A percentile compares a stretch with the other conserved stretches of the same genome.
Evolutionary conservation across 2,888 invertebrate species (phyloP).

Genomic region (Trilocha varians): DNA sequence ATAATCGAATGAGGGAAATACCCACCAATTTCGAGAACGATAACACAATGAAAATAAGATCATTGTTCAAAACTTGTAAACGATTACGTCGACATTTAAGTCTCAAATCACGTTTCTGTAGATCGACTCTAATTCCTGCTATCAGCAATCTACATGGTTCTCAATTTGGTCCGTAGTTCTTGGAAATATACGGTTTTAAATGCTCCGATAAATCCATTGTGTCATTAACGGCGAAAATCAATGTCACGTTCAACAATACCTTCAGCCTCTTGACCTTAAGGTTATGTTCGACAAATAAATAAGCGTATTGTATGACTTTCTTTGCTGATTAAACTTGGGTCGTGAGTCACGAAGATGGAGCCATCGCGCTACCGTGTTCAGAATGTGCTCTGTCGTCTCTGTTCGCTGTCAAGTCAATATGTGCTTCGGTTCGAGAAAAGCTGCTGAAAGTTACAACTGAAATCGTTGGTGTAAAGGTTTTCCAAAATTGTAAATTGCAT

Average conservation of each 20-base stretch:
- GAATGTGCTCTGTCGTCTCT: slow-evolving; percentile 24
- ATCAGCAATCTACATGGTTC: background rate
- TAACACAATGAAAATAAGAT: too few relatives aligned
- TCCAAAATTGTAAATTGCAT: background rate
- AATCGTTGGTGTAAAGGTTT: background rate
- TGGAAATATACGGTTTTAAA: background rate
- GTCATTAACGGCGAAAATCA: slow-evolving; percentile 24
- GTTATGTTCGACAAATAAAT: slow-evolving; percentile 59
- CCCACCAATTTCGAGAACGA: too few relatives aligned
- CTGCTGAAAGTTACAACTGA: slow-evolving; percentile 15
- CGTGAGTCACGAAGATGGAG: slow-evolving; percentile 66
- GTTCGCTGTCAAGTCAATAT: slow-evolving; percentile 19
- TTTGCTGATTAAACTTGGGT: slow-evolving; percentile 53
- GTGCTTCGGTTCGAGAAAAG: slow-evolving; percentile 21
- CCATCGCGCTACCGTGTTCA: slow-evolving; percentile 49
- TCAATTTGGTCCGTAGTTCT: background rate
- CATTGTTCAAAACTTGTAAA: too few relatives aligned
- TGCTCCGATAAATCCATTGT: slow-evolving; percentile 14
- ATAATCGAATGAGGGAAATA: too few relatives aligned
- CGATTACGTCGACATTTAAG: background rate
- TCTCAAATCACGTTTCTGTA: background rate
- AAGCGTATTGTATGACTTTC: slow-evolving; percentile 60
- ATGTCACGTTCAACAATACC: slow-evolving; percentile 32
- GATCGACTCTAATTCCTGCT: background rate
- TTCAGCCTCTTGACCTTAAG: slow-evolving; percentile 25